Percentiles rank a stretch among this genome's conserved stretches.
Conservation (phyloP, 2,888 invertebrate genomes). For the Synanthedon formicaeformis region DNA sequence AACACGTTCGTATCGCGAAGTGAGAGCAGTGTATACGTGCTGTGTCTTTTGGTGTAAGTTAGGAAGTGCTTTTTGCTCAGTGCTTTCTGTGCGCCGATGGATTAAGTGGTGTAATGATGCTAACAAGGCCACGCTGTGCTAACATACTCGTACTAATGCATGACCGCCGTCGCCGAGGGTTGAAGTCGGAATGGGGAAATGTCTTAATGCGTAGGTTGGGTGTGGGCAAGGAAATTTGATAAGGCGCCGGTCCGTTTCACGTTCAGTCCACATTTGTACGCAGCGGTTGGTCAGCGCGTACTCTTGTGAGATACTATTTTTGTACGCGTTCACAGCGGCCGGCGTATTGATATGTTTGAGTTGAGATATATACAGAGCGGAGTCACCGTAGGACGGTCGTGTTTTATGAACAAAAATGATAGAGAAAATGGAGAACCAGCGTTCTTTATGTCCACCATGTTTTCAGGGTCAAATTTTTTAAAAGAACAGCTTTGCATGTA, state of each 20-base stretch:
- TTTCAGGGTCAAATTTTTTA: neutral
- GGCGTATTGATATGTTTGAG: conserved; percentile 26
- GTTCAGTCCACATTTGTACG: conserved; percentile 59
- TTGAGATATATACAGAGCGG: conserved; percentile 29
- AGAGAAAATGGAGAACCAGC: neutral
- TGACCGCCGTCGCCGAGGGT: conserved; percentile 26
- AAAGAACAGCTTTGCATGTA: neutral
- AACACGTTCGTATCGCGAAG: conserved; percentile 20
- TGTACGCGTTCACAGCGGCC: conserved; percentile 22
- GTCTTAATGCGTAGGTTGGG: conserved; percentile 26
- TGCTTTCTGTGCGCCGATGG: conserved; percentile 25
- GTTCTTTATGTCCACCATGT: neutral
- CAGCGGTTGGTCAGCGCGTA: conserved; percentile 30
- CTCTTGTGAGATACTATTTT: conserved; percentile 47
- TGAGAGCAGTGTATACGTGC: conserved; percentile 29
- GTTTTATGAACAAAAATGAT: conserved; percentile 7
- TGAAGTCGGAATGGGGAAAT: conserved; percentile 20
- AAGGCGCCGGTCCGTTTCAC: conserved; percentile 43
- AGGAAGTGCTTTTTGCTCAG: conserved; percentile 38
- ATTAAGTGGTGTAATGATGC: conserved; percentile 34
- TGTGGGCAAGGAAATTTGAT: conserved; percentile 68
- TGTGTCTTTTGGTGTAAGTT: conserved; percentile 51
- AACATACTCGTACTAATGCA: conserved; percentile 66
- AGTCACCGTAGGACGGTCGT: conserved; percentile 17
- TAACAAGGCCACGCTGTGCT: conserved; percentile 42